Base-by-base conservation (phyloP, 1,140 invertebrate species). In the Cephus cinctus region DNA sequence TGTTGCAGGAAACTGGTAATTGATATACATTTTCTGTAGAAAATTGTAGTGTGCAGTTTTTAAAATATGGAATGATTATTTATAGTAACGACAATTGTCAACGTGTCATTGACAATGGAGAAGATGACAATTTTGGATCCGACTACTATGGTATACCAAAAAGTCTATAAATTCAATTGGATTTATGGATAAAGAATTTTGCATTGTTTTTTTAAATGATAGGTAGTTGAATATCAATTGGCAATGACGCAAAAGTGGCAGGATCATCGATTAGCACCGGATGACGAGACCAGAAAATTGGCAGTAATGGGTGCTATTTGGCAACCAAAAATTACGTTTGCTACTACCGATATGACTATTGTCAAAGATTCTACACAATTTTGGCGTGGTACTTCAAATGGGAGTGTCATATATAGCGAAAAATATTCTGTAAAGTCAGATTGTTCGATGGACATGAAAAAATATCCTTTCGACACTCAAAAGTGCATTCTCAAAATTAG, bases 321-420 rank as follows among this genome's bases (percentile, higher is more conserved):
- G 34, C 14, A 36, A 11, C 34, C 34, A 14, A 36, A 36, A 36
- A 36, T 36, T 8, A 14, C 34, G 9, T 36, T 36, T 5, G 34
- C 19, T 14, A 18, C 19, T 11, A 2, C 34, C 14, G 34, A 36
- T 6, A 12, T 36, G 2, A 18, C 34, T 6, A n/a, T n/a, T n/a
- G 34, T 12, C 9, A 36, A 36, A 9, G 34, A 36, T 14, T 9
- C 9, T 12, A 36, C 34, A 15, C 34, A 36, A 15, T 36, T 36
- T 36, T 36, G 34, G 34, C 11, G 34, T 8, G 34, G 34, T 12
- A 36, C 34, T 36, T 4, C 34, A 4, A 14, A 36, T 14, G 34
- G 34, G 8, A 36, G 34, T 15, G 34, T 36, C 3, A 15, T 36
- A 15, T 36, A 36, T 18, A 36, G 34, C 34, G 34, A 36, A 36